Percentiles rank a stretch among this genome's conserved stretches.
Conservation (phyloP, 2,797 vertebrate genomes). For the Sebastes steindachneri region DNA sequence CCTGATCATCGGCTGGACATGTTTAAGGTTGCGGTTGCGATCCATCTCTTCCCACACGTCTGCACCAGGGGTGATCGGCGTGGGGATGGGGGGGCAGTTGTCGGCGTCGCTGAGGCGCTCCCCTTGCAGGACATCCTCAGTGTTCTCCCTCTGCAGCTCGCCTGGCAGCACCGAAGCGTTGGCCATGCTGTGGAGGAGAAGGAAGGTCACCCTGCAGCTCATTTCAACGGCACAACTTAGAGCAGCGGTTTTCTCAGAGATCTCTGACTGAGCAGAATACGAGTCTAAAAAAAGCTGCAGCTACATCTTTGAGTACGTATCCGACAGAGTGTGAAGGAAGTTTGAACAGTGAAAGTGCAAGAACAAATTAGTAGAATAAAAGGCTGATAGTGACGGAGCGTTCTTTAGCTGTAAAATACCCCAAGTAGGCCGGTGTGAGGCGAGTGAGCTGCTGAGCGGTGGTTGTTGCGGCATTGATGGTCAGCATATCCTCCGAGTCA, state of each 20-base stretch:
- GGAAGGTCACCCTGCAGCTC: slow-evolving; percentile 57
- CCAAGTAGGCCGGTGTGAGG: slow-evolving; percentile 90
- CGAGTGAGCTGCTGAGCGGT: slow-evolving; percentile 94
- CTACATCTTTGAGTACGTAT: slow-evolving; percentile 1
- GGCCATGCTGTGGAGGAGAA: slow-evolving; percentile 89
- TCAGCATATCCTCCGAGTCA: slow-evolving; percentile 89
- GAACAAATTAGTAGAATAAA: not conserved
- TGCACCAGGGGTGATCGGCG: slow-evolving; percentile 84
- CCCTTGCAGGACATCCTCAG: slow-evolving; percentile 97
- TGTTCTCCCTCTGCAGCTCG: slow-evolving; percentile 95
- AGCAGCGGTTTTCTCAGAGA: slow-evolving; percentile 49
- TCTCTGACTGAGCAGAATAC: slow-evolving; percentile 51
- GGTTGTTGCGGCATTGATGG: slow-evolving; percentile 87
- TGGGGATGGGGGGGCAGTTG: slow-evolving; percentile 89
- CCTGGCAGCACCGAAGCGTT: slow-evolving; percentile 96
- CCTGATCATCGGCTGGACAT: slow-evolving; percentile 83
- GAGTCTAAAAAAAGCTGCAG: slow-evolving; percentile 29
- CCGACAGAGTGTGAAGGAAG: slow-evolving; percentile 19
- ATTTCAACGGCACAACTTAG: slow-evolving; percentile 39
- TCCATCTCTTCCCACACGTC: slow-evolving; percentile 98
- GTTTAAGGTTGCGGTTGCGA: slow-evolving; percentile 92
- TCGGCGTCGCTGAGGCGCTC: slow-evolving; percentile 97
- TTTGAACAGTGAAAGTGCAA: not conserved
- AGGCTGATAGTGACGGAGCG: not conserved
- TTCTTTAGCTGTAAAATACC: slow-evolving; percentile 78